Base-by-base conservation (phyloP, 2,888 invertebrate species). In the Platynereis dumerilii region DNA sequence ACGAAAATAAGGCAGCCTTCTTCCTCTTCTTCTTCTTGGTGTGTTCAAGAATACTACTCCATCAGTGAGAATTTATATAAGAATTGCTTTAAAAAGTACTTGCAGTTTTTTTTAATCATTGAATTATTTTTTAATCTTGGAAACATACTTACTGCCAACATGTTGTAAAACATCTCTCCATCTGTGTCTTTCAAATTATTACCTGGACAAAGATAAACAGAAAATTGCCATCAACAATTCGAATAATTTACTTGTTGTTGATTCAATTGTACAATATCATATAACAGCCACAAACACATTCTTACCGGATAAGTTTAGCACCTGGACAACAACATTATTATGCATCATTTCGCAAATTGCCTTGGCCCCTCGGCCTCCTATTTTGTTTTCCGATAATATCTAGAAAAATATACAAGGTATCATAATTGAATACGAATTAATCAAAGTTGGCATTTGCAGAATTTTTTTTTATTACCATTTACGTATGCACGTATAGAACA, bases 361-460 rank as follows among this genome's bases (percentile, higher is more conserved):
- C 45, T 72, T 69, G 17, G 73, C 74, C 20, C 78, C 79, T 15
- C 68, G 64, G 7, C 73, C 69, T 10, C 75, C 74, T 26, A 79
- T 62, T 45, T 65, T 60, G 63, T 79, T 79, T 64, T 79, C 78
- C 2, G 76, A 70, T 56, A 79, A 65, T 60, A 74, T 69, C 79
- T 79, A 72, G 5, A 70, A 73, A 45, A 42, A 10, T 22, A 24
- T 24, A 12, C 2, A 57, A 22, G 7, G 7, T 24, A 52, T 12
- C 7, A 5, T 22, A 22, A 10, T 52, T 52, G 7, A 52, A 10
- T 10, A 10, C 52, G 10, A n/a, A n/a, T n/a, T n/a, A n/a, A n/a
- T n/a, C n/a, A n/a, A n/a, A n/a, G n/a, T n/a, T n/a, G n/a, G n/a
- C n/a, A n/a, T n/a, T n/a, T n/a, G n/a, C n/a, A n/a, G n/a, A n/a